Evolutionary conservation across 2,797 vertebrate species (phyloP).

Genomic region (Gymnodraco acuticeps): DNA sequence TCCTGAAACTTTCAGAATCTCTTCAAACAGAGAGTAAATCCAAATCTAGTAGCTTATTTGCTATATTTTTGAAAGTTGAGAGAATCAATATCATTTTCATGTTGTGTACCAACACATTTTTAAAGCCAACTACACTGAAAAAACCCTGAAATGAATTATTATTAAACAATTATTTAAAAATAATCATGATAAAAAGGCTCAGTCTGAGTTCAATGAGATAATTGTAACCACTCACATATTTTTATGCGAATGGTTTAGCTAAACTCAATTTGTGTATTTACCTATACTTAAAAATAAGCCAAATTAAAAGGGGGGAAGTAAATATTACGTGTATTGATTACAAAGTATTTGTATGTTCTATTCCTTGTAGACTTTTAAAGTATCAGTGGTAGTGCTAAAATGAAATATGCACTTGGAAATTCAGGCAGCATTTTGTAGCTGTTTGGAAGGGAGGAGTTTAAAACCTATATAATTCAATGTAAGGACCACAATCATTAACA

Average conservation of each 20-base stretch:
- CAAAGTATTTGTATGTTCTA: background rate
- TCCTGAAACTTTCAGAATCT: too few species aligned
- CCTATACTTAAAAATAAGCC: background rate
- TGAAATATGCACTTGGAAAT: background rate
- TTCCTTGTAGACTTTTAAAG: background rate
- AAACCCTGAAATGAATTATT: too few species aligned
- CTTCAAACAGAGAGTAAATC: too few species aligned
- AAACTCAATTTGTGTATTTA: background rate
- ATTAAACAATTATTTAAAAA: background rate
- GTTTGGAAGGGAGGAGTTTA: background rate
- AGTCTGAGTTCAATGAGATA: background rate
- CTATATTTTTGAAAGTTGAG: background rate
- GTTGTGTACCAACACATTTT: background rate
- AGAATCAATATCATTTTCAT: background rate
- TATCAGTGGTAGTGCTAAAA: background rate
- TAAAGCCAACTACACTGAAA: too few species aligned
- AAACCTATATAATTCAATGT: background rate
- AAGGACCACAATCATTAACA: background rate
- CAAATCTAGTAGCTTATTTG: background rate
- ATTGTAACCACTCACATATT: background rate
- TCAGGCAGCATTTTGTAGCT: background rate
- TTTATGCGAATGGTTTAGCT: too few species aligned
- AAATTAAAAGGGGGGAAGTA: background rate
- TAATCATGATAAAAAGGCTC: background rate
- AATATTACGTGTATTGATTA: background rate